Evolutionary conservation across 2,797 vertebrate species (phyloP).

Genomic region (Tauraco hartlaubi): DNA sequence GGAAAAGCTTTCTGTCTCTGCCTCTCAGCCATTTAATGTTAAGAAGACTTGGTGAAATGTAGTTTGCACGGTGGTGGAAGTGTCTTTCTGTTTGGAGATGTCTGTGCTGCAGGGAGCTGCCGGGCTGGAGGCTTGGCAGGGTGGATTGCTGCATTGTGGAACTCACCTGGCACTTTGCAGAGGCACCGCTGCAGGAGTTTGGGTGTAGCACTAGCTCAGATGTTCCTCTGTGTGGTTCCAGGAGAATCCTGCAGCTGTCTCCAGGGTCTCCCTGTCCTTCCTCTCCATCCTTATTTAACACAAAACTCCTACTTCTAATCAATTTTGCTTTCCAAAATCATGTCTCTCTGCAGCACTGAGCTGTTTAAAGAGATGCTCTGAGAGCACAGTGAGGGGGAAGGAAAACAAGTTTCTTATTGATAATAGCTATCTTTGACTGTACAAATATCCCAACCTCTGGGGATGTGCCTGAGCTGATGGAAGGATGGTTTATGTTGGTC

Average conservation of each 20-base stretch:
- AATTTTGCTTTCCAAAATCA: constrained; percentile 10
- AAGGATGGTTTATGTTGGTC: not conserved
- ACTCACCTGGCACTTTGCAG: not conserved
- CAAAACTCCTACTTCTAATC: constrained; percentile 5
- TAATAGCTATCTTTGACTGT: constrained; percentile 8
- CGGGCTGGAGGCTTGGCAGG: not conserved
- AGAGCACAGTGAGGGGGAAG: not conserved
- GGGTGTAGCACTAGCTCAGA: not conserved
- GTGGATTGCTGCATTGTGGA: not conserved
- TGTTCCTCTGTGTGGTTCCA: not conserved
- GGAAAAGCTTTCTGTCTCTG: not conserved
- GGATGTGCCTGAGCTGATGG: not conserved
- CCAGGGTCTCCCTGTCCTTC: not conserved
- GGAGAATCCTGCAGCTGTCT: not conserved
- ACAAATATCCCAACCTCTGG: not conserved
- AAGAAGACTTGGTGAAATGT: not conserved
- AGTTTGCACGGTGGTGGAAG: fast-evolving
- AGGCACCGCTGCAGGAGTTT: not conserved
- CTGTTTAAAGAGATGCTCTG: constrained; percentile 9
- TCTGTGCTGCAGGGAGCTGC: not conserved
- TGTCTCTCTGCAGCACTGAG: constrained; percentile 46
- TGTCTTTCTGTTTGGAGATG: not conserved
- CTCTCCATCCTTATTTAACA: not conserved
- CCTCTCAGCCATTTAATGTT: fast-evolving
- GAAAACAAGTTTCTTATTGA: not conserved